Percentiles rank a stretch among this genome's conserved stretches.
phyloP scores from a whole-genome alignment of 2,888 invertebrate species.

The Trichopria drosophilae region DNA sequence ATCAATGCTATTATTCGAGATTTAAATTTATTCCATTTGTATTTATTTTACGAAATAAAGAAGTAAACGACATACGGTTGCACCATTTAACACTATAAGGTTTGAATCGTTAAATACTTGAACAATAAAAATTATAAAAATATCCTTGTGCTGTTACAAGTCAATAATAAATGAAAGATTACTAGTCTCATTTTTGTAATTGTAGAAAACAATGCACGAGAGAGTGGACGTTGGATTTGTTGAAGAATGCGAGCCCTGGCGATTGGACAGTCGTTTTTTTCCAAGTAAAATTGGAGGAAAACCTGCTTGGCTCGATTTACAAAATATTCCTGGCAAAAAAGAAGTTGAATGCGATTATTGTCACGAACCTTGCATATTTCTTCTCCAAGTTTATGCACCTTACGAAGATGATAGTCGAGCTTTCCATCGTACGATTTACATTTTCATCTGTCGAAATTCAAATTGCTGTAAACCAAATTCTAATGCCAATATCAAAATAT shows the following conservation, averaged over 20 bases:
- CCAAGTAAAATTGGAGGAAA: slow-evolving; percentile 94
- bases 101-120: too few relatives aligned
- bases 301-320: slow-evolving; percentile 88
- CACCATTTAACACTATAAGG: too few relatives aligned
- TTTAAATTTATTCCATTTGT: too few relatives aligned
- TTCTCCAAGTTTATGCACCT: slow-evolving; percentile 92
- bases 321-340: slow-evolving; percentile 68
- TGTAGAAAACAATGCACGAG: slow-evolving; percentile 44
- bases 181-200: too few relatives aligned
- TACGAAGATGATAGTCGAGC: slow-evolving; percentile 68
- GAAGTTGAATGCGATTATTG: slow-evolving; percentile 75
- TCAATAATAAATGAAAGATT: too few relatives aligned
- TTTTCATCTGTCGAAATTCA: slow-evolving; percentile 82
- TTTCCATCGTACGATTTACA: slow-evolving; percentile 86
- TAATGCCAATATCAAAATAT: slow-evolving; percentile 69
- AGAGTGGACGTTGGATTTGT: slow-evolving; percentile 79
- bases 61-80: too few relatives aligned
- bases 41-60: too few relatives aligned
- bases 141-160: too few relatives aligned
- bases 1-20: too few relatives aligned
- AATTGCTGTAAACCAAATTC: slow-evolving; percentile 69
- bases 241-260: slow-evolving; percentile 69
- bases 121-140: too few relatives aligned
- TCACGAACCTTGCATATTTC: slow-evolving; percentile 71
- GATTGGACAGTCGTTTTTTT: slow-evolving; percentile 80